Conservation (phyloP, 2,113 vertebrate species). For the Scartelaos histophorus region DNA sequence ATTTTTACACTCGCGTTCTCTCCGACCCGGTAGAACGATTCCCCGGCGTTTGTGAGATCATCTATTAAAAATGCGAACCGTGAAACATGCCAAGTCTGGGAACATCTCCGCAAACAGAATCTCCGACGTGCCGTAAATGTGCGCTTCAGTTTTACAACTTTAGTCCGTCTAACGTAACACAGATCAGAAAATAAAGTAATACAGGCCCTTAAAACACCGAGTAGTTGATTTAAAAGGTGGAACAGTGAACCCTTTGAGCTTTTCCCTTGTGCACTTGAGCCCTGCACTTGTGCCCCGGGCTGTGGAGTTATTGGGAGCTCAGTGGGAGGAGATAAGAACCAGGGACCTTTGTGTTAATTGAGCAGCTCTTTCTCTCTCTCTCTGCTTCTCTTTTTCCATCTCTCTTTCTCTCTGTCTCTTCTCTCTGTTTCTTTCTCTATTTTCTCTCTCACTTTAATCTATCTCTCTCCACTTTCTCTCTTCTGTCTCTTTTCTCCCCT, state of each 20-base stretch:
- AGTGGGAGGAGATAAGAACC: conserved; percentile 26
- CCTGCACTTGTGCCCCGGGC: conserved; percentile 24
- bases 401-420: too few species aligned
- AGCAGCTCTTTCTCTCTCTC: conserved; percentile 27
- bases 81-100: not conserved
- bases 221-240: not conserved
- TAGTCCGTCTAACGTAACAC: too few species aligned
- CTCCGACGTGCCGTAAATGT: not conserved
- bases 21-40: not conserved
- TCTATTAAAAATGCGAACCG: not conserved
- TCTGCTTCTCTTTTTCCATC: conserved; percentile 17
- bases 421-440: too few species aligned
- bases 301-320: conserved; percentile 23
- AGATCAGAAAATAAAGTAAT: too few species aligned
- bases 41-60: conserved; percentile 4
- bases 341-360: conserved; percentile 40
- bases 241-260: not conserved
- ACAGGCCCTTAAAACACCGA: not conserved
- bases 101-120: not conserved
- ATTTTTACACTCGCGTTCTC: conserved; percentile 6
- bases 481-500: too few species aligned
- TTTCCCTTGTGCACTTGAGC: not conserved
- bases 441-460: too few species aligned
- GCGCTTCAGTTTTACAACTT: not conserved
- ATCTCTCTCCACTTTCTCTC: too few species aligned